Evolutionary conservation across 2,888 invertebrate genomes (phyloP).

Genomic region (Machimus atricapillus): DNA sequence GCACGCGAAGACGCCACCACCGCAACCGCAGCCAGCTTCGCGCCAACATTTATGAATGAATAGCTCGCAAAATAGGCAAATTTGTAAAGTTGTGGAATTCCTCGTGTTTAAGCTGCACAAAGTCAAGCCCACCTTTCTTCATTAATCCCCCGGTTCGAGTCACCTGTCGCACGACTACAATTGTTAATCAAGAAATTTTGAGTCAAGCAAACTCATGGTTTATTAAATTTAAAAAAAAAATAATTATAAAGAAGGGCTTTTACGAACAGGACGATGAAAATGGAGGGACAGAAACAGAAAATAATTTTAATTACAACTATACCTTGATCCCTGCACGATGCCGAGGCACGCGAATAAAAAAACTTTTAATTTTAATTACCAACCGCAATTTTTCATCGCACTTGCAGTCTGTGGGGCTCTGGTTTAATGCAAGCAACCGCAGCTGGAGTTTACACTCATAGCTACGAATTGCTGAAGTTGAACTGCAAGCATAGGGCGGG

Average conservation of each 20-base stretch:
- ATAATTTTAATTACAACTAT: slow-evolving; percentile 24
- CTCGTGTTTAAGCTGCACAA: not conserved
- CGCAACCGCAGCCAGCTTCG: not conserved
- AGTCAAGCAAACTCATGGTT: not conserved
- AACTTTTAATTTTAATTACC: slow-evolving; percentile 8
- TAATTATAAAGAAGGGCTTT: not conserved
- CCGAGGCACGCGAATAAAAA: not conserved
- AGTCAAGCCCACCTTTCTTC: not conserved
- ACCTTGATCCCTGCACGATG: not conserved
- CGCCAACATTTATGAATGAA: not conserved
- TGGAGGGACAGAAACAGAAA: not conserved
- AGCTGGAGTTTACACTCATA: not conserved
- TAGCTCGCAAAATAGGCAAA: not conserved
- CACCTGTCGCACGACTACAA: not conserved
- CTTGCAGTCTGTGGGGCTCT: not conserved
- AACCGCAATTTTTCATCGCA: slow-evolving; percentile 19
- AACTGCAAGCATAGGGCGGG: not conserved
- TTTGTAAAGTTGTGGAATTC: not conserved
- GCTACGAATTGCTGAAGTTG: not conserved
- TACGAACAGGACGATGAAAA: not conserved
- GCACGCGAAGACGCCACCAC: not conserved
- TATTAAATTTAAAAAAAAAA: not conserved
- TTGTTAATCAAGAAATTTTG: not conserved
- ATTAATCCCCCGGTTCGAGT: not conserved
- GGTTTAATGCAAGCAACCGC: slow-evolving; percentile 7